Base-by-base conservation (phyloP, 30 jellyfish, hydroid and myxozoan genomes). In the Chironex yamaguchii region DNA sequence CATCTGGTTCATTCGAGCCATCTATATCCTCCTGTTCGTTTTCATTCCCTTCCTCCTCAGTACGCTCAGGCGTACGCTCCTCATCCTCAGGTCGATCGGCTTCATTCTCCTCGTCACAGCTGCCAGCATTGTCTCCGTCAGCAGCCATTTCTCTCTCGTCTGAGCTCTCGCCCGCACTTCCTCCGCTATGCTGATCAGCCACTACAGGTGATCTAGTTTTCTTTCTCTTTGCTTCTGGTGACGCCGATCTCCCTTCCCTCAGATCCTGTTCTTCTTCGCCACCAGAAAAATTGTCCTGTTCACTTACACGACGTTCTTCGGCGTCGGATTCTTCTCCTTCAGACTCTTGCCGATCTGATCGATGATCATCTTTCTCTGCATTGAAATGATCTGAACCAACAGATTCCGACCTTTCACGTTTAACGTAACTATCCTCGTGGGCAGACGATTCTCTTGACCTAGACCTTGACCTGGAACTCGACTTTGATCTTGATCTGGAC, bases 71-170 rank as follows among this genome's bases (percentile, higher is more conserved):
- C 50, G n/a, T 28, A 14, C 35, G 58, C 76, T 77, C 91, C 31
- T 88, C 85, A 1, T 68, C 85, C 3, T 85, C 87, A 2, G 64
- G 53, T 33, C 52, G 71, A 62, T 48, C 49, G 14, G 49, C 88
- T 20, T 85, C 93, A 20, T 36, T 77, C 28, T 48, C 52, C 2
- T 26, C 89, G 12, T 65, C 92, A 14, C 25, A 78, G 11, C 49
- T 95, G 13, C 53, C 85, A 6, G 4, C 79, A 62, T 91, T 89
- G 52, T 34, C 79, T 36, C 66, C 84, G 33, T 54, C 94, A 0
- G 48, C 98, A 26, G 67, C 85, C 48, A 25, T 77, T 0, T 77
- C 88, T 9, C 23, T 52, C 28, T 72, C 97, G 36, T 79, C 92
- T 3, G 34, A 86, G 22, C 67, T 77, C 13, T 80, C 91, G 0